Evolutionary conservation across 1,140 invertebrate species (phyloP).

Genomic region (Danaus plexippus): DNA sequence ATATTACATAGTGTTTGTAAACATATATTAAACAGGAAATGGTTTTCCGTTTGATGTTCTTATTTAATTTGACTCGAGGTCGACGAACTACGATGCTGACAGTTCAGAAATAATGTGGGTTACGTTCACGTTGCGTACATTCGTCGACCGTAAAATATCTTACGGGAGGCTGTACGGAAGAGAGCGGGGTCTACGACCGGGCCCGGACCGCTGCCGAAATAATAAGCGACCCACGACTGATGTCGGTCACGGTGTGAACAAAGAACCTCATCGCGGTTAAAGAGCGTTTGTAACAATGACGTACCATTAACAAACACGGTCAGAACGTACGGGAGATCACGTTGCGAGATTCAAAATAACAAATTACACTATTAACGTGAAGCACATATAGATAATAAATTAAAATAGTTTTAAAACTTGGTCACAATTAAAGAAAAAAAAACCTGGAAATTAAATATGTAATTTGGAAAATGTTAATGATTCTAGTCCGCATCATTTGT

Average conservation of each 20-base stretch:
- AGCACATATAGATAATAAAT: too few relatives aligned
- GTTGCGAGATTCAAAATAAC: too few relatives aligned
- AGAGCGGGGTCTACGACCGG: slow-evolving; percentile 51
- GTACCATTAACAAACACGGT: too few relatives aligned
- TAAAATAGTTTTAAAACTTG: too few relatives aligned
- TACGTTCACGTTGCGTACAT: slow-evolving; percentile 66
- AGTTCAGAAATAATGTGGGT: slow-evolving; percentile 71
- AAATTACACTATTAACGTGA: too few relatives aligned
- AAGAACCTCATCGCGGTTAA: slow-evolving; percentile 34
- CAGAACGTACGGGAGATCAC: too few relatives aligned
- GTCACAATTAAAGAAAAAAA: too few relatives aligned
- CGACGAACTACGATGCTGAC: slow-evolving; percentile 65
- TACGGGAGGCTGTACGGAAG: slow-evolving; percentile 37
- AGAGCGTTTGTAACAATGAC: too few relatives aligned
- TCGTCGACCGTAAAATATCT: slow-evolving; percentile 64
- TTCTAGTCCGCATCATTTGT: too few relatives aligned
- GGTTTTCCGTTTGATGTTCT: slow-evolving; percentile 55
- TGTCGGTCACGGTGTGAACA: slow-evolving; percentile 58
- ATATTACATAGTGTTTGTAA: slow-evolving; percentile 25
- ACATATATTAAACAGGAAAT: slow-evolving; percentile 43
- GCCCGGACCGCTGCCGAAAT: slow-evolving; percentile 59
- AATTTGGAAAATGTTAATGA: too few relatives aligned
- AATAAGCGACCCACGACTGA: slow-evolving; percentile 64
- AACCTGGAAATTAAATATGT: too few relatives aligned
- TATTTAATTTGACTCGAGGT: slow-evolving; percentile 56